Conservation (phyloP, 2,888 invertebrate species). For the Eupithecia abbreviata region DNA sequence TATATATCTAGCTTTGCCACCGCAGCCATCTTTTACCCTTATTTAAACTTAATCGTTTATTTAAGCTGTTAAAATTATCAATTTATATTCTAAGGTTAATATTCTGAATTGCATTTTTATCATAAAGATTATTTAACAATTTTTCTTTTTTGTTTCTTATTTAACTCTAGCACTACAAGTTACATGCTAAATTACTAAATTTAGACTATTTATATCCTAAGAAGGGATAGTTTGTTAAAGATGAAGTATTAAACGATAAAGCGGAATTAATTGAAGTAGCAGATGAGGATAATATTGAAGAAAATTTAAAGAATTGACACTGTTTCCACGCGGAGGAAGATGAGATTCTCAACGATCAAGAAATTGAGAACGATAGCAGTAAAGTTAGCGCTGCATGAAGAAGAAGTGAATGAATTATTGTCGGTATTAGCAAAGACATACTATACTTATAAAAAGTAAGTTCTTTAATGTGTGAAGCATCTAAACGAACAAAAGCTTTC, state of each 20-base stretch:
- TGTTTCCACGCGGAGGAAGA: slow-evolving; percentile 42
- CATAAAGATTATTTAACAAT: slow-evolving; percentile 82
- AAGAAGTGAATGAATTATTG: slow-evolving; percentile 60
- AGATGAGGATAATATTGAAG: slow-evolving; percentile 44
- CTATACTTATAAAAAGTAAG: slow-evolving; percentile 42
- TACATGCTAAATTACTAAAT: slow-evolving; percentile 69
- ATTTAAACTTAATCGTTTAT: slow-evolving; percentile 66
- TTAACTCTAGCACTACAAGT: slow-evolving; percentile 71
- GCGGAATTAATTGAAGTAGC: slow-evolving; percentile 42
- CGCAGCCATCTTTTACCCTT: slow-evolving; percentile 50
- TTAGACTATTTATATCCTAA: slow-evolving; percentile 70
- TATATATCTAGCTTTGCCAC: slow-evolving; percentile 61
- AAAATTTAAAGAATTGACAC: slow-evolving; percentile 67
- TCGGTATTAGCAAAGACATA: slow-evolving; percentile 62
- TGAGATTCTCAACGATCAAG: neutral
- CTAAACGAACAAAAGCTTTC: slow-evolving; percentile 76
- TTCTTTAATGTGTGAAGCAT: slow-evolving; percentile 60
- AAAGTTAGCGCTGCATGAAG: slow-evolving; percentile 40
- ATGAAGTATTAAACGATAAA: slow-evolving; percentile 52
- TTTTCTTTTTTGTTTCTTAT: slow-evolving; percentile 73
- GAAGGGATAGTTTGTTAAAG: slow-evolving; percentile 61
- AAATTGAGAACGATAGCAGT: slow-evolving; percentile 17
- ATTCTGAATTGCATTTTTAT: slow-evolving; percentile 83
- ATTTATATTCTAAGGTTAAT: slow-evolving; percentile 77
- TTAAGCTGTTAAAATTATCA: slow-evolving; percentile 66